Evolutionary conservation across 2,888 invertebrate species (phyloP), one percentile per base, ranked within the genome.

Genomic region (Oscheius myriophilus): DNA sequence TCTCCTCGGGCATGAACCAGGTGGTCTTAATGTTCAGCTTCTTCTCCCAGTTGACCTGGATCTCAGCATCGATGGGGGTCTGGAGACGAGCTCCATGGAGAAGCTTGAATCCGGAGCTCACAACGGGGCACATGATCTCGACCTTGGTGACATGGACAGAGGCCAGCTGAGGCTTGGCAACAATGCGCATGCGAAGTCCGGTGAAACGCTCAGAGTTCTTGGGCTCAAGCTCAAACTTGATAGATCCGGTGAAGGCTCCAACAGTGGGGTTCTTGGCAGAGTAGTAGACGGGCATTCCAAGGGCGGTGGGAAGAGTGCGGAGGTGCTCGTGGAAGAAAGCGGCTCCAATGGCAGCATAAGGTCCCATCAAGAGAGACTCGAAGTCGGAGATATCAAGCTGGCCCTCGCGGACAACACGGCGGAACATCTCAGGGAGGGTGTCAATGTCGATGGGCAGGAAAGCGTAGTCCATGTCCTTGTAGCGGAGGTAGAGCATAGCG

Each of bases 361-460:
- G 69, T 45, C 69, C 51, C 57, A 67, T 70, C 53, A 81, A 71
- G 46, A 71, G 25, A 41, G 62, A 68, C 65, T 80, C 75, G 66
- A 79, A 66, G 42, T 70, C 72, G 52, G 70, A 71, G 67, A 75
- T 57, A 26, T 78, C 67, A 51, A 77, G 55, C 63, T 67, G 68
- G 65, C 76, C 76, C 57, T 73, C 71, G 53, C 71, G 69, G 70
- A 77, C 65, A 70, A 73, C 71, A 68, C 69, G 72, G 18, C 70
- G 69, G 72, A 79, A 33, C 26, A 69, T 54, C 45, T 95, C 72
- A 49, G 76, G 73, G 53, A 83, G 52, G 26, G 62, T 69, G 61
- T 83, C 75, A 26, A 73, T 72, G 51, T 77, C 81, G 58, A 86
- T 51, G 53, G 84, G 82, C 64, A 85, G 66, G 70, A 84, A 74